A percentile compares a stretch with the other conserved stretches of the same genome.
phyloP scores from a whole-genome alignment of 1,140 invertebrate genomes.

The Leptinotarsa lineolata region DNA sequence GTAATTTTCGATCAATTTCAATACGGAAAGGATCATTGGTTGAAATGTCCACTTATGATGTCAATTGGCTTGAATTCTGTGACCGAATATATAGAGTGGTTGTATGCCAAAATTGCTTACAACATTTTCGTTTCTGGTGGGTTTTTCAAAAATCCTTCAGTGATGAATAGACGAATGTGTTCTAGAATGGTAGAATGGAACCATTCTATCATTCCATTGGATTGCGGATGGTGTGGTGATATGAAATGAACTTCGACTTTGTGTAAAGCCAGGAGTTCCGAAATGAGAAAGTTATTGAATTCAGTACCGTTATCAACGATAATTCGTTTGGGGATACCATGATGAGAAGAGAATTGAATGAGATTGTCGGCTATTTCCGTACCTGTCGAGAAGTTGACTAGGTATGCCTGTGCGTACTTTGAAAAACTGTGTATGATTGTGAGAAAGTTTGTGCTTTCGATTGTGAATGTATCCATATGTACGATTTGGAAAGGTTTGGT shows the following conservation, averaged over 20 bases:
- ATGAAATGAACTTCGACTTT: slow-evolving; percentile 17
- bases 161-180: slow-evolving; percentile 13
- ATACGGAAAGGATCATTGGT: slow-evolving; percentile 13
- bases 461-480: slow-evolving; percentile 25
- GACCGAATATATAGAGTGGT: no score
- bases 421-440: no score
- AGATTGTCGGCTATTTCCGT: slow-evolving; percentile 18
- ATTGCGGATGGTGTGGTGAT: slow-evolving; percentile 22
- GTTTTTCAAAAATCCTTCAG: slow-evolving; percentile 1
- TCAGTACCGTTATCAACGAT: slow-evolving; percentile 17
- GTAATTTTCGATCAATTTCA: slow-evolving; percentile 8
- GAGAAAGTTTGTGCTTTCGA: slow-evolving; percentile 21
- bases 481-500: slow-evolving; percentile 27
- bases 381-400: background rate
- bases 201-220: slow-evolving; percentile 3
- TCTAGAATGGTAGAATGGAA: slow-evolving; percentile 17
- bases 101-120: no score
- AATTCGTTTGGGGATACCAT: no score
- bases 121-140: no score
- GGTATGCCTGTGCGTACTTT: no score
- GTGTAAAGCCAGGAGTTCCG: no score
- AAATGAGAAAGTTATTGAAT: no score
- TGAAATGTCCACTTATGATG: no score
- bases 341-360: background rate
- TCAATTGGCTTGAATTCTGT: no score